A percentile compares a stretch with the other conserved stretches of the same genome.
phyloP scores from a whole-genome alignment of 2,888 invertebrate species.

The Teleiodes luculella region DNA sequence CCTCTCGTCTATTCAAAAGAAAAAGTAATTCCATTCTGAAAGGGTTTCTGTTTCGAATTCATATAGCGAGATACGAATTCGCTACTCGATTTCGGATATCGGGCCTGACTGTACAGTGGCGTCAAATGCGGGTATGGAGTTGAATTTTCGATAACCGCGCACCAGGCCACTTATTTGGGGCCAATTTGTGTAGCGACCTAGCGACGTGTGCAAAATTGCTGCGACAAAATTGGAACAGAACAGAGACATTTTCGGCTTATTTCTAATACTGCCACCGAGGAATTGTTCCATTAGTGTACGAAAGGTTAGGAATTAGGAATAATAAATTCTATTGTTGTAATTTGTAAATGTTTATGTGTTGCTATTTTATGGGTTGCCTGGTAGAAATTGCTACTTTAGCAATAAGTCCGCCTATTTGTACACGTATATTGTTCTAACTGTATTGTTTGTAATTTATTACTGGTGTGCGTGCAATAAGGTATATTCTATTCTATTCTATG shows the following conservation, averaged over 20 bases:
- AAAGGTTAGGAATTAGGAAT: neutral
- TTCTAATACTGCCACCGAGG: conserved; percentile 5
- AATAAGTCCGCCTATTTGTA: too few species aligned
- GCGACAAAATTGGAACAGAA: conserved; percentile 49
- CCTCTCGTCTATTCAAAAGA: neutral
- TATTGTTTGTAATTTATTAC: too few species aligned
- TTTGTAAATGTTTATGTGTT: too few species aligned
- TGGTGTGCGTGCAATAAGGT: too few species aligned
- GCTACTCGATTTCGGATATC: neutral
- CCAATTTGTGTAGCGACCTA: conserved; percentile 57
- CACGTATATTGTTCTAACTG: too few species aligned
- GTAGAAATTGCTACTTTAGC: too few species aligned
- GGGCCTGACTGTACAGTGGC: conserved; percentile 9
- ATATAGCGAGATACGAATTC: neutral
- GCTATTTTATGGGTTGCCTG: too few species aligned
- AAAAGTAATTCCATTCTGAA: neutral
- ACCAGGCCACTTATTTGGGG: conserved; percentile 50
- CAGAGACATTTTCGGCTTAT: conserved; percentile 36
- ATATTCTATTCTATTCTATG: too few species aligned
- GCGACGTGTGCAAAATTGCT: conserved; percentile 47
- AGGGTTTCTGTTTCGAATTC: neutral
- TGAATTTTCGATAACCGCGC: conserved; percentile 55
- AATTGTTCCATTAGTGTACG: neutral
- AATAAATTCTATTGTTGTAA: too few species aligned
- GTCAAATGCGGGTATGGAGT: conserved; percentile 22